A percentile compares a stretch with the other conserved stretches of the same genome.
Evolutionary conservation across 2,888 invertebrate genomes (phyloP).

Genomic region (Hoplodrina ambigua): DNA sequence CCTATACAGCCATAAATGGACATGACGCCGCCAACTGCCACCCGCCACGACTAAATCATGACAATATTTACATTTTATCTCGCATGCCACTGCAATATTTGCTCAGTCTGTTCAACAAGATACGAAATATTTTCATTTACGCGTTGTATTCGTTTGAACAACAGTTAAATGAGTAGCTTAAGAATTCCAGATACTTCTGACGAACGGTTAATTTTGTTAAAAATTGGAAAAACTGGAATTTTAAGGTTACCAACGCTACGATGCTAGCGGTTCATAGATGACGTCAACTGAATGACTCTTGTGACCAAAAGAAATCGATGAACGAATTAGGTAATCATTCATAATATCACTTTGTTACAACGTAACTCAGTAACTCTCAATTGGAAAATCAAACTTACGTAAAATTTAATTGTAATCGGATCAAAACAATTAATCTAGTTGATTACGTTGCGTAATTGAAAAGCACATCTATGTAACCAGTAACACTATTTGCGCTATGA

Average conservation of each 20-base stretch:
- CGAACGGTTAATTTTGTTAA: conserved; percentile 47
- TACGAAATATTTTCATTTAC: conserved; percentile 43
- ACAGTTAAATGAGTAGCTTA: conserved; percentile 49
- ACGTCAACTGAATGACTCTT: conserved; percentile 49
- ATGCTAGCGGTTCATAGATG: conserved; percentile 50
- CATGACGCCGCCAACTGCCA: conserved; percentile 77
- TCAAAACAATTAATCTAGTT: conserved; percentile 27
- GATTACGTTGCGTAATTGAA: conserved; percentile 31
- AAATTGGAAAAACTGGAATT: conserved; percentile 39
- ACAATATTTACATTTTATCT: conserved; percentile 81
- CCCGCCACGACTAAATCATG: conserved; percentile 79
- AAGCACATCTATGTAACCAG: conserved; percentile 21
- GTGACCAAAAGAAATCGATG: conserved; percentile 38
- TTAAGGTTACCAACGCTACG: conserved; percentile 28
- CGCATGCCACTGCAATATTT: conserved; percentile 73
- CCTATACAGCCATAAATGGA: conserved; percentile 82
- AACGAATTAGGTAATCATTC: conserved; percentile 50
- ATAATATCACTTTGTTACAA: conserved; percentile 37
- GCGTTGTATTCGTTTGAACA: conserved; percentile 45
- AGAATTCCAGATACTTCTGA: conserved; percentile 38
- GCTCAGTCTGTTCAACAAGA: conserved; percentile 59
- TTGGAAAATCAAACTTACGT: conserved; percentile 15
- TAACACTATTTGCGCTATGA: conserved; percentile 17
- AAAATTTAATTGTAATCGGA: conserved; percentile 34
- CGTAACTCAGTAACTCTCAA: conserved; percentile 8